Evolutionary conservation across 2,797 vertebrate species (phyloP), one percentile per base, ranked within the genome.

Genomic region (Macrochelys suwanniensis): DNA sequence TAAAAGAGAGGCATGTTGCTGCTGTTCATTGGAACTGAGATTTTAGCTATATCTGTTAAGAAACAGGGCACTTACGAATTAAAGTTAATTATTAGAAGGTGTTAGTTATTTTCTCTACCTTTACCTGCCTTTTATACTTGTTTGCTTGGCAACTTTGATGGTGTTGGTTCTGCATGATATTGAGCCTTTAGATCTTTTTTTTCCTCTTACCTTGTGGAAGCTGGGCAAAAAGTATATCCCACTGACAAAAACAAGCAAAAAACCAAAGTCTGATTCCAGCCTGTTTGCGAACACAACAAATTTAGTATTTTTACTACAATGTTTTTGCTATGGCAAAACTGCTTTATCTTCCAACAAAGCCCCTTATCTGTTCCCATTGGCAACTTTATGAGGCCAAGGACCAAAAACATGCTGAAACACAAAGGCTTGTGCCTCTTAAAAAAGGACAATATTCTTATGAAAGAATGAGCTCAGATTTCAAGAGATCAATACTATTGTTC

Each of bases 391-490:
- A 42, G 68, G n/a, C 10, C n/a, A 71, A 71, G n/a, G 37, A 10
- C 19, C 37, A 71, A 71, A 71, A 42, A 42, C 9, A 74, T 53
- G 25, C 8, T 82, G 33, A 95, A 93, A 7, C 0, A 61, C 71
- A 56, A 33, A 28, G 37, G 25, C 74, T 61, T 49, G n/a, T 80
- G n/a, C n/a, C 23, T 80, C 37, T 51, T 51, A 80, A 37, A 37
- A 25, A 80, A 80, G 13, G 93, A 80, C 79, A 82, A 61, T 53
- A n/a, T n/a, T 74, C 83, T 74, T 82, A 96, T 49, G 92, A 94
- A 90, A 92, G 74, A 94, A 86, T 37, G 88, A 95, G 53, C 85
- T 95, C 56, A 61, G 53, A 94, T 93, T 92, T 97, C 87, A 96
- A 80, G 94, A 97, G 85, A 93, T 10, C 96, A 94, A 88, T 47